Evolutionary conservation across 2,113 vertebrate genomes (phyloP), one percentile per base, ranked within the genome.

Genomic region (Corydoras maculifer): DNA sequence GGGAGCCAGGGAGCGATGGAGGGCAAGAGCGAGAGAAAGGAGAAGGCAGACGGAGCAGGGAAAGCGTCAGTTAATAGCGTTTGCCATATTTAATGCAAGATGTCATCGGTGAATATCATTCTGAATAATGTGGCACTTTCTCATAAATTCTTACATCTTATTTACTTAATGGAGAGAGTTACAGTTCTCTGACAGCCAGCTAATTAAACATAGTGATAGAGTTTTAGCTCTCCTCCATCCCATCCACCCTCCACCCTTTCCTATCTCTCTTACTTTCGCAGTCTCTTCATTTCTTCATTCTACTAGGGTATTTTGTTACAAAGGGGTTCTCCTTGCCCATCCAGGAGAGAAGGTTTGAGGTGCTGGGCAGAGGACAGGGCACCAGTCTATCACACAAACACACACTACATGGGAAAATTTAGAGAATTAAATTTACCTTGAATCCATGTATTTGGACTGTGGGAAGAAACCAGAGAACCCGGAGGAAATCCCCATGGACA

Each of bases 121-220:
- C 88, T 87, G 90, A 93, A 94, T 96, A 95, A 95, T 93, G 91
- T 91, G 92, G 89, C 92, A 91, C 92, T 94, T 93, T 88, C 89
- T 94, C 94, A 98, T 98, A 96, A 94, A 96, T 95, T 92, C 91
- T 91, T 93, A 92, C 88, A 94, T 92, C 87, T 78, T 94, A 94
- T 97, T 98, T 94, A 94, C 94, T 94, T 96, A 97, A 96, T 95
- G 91, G 91, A 91, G 92, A 96, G 93, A 98, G 89, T 94, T 94
- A 96, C 90, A 88, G 90, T 83, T 86, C 62, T 85, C 91, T 96
- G 93, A 93, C 93, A 92, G 78, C 86, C 80, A 70, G 88, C 87
- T 91, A 93, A 94, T 94, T 94, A 92, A 91, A 91, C 87, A 88
- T 86, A 91, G 92, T 92, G 92, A 96, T 90, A 90, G 87, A 92